Evolutionary conservation across 2,888 invertebrate species (phyloP).

Genomic region (Apodemia duryi): DNA sequence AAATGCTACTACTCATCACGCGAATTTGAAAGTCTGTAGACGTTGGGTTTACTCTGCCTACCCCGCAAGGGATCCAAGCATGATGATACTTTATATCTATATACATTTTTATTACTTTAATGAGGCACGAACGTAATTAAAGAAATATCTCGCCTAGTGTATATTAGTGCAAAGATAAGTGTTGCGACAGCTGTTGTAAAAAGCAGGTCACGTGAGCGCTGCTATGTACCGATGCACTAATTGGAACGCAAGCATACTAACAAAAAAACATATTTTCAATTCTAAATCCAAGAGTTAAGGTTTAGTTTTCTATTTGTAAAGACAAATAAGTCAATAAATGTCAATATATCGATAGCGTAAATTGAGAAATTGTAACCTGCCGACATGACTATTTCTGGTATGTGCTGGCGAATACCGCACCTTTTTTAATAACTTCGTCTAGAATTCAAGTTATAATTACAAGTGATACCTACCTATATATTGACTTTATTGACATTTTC

Average conservation of each 20-base stretch:
- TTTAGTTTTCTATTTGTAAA: constrained; percentile 18
- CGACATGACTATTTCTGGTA: constrained; percentile 31
- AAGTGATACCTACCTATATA: background rate
- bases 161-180: constrained; percentile 17
- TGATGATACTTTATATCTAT: background rate
- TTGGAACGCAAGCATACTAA: constrained; percentile 25
- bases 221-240: constrained; percentile 27
- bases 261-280: constrained; percentile 1
- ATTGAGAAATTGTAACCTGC: constrained; percentile 34
- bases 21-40: too few species aligned
- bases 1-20: too few species aligned
- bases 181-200: constrained; percentile 30
- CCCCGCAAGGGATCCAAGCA: too few species aligned
- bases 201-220: constrained; percentile 20
- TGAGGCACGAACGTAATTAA: constrained; percentile 7
- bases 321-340: constrained; percentile 2
- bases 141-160: constrained; percentile 17
- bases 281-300: constrained; percentile 24
- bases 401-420: constrained; percentile 24
- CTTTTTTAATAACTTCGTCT: constrained; percentile 22
- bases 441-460: constrained; percentile 9
- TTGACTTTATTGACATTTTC: too few species aligned
- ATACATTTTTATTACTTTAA: background rate
- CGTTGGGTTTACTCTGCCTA: too few species aligned
- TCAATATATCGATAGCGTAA: constrained; percentile 31